phyloP scores from a whole-genome alignment of 2,113 vertebrate genomes.

The Scomber colias region DNA sequence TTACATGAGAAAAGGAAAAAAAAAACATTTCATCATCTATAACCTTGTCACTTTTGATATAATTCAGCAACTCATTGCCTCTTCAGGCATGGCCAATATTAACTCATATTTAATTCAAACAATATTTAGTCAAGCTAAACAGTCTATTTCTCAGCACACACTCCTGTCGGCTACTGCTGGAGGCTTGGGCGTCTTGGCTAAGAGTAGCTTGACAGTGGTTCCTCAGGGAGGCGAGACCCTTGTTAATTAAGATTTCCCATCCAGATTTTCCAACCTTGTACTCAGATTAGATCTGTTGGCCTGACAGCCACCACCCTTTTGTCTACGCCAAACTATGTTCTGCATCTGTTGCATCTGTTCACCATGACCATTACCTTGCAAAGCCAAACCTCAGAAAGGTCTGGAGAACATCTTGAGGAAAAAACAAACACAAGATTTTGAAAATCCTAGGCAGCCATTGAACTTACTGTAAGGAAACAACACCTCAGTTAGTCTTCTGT shows the following conservation, averaged over 20 bases:
- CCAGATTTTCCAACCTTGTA: constrained; percentile 20
- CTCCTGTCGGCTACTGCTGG: neutral
- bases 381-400: neutral
- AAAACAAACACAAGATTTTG: neutral
- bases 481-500: constrained; percentile 21
- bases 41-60: constrained; percentile 11
- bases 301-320: constrained; percentile 5
- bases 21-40: constrained; percentile 21
- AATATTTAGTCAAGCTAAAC: constrained; percentile 6
- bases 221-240: neutral
- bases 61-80: constrained; percentile 14
- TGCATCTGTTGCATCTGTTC: constrained; percentile 30
- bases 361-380: constrained; percentile 12
- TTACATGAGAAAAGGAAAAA: neutral
- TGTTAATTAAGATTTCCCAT: constrained; percentile 30
- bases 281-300: constrained; percentile 20
- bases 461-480: constrained; percentile 27
- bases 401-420: constrained; percentile 15
- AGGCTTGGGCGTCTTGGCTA: neutral
- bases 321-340: constrained; percentile 28
- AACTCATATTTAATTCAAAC: constrained; percentile 1
- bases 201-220: constrained; percentile 4
- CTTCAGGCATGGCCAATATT: neutral
- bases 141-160: constrained; percentile 21
- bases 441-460: neutral